phyloP scores from a whole-genome alignment of 2,888 invertebrate species.

The Ellobium chinense region DNA sequence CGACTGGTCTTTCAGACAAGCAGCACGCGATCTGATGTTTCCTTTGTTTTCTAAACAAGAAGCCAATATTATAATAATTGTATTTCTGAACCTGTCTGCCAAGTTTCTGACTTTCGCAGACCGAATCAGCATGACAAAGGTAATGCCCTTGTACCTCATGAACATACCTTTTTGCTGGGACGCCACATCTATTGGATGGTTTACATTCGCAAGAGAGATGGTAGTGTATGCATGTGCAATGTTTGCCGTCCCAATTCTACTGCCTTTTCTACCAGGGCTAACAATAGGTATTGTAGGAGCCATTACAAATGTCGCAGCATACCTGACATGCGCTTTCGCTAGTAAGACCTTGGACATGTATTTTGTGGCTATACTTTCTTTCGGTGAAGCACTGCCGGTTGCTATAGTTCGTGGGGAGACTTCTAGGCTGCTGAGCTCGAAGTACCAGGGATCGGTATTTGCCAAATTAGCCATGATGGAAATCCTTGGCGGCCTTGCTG shows the following conservation, averaged over 20 bases:
- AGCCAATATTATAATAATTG: too few species aligned
- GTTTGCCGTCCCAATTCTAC: neutral
- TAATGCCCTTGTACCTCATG: neutral
- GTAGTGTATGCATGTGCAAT: neutral
- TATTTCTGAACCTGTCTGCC: too few species aligned
- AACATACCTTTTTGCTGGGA: neutral
- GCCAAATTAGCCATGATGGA: neutral
- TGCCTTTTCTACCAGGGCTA: neutral
- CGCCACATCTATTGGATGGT: neutral
- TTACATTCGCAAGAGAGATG: neutral
- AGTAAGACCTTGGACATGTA: neutral
- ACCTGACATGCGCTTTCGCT: neutral
- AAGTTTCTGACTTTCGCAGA: neutral
- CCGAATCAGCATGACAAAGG: neutral
- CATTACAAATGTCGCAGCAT: neutral
- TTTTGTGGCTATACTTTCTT: neutral
- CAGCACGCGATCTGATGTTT: too few species aligned
- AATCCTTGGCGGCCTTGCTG: neutral
- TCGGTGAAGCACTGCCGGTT: neutral
- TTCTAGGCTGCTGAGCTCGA: neutral
- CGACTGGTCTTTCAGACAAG: too few species aligned
- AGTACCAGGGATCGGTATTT: neutral
- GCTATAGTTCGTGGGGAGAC: neutral
- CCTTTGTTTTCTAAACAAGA: too few species aligned
- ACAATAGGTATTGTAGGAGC: neutral